Evolutionary conservation across 2,797 vertebrate genomes (phyloP).

Genomic region (Crocodylus rhombifer): DNA sequence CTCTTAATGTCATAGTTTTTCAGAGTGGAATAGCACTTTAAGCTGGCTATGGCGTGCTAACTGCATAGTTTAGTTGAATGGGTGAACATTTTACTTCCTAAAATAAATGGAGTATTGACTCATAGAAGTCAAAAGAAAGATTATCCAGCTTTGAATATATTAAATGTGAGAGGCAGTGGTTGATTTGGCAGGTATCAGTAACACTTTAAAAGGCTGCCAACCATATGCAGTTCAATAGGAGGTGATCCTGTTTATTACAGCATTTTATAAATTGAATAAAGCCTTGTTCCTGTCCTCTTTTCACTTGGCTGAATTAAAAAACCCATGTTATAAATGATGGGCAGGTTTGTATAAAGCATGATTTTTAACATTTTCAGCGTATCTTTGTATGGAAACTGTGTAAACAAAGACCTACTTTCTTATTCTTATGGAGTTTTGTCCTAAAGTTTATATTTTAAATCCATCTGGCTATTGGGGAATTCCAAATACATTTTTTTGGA

Average conservation of each 20-base stretch:
- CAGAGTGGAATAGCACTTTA: slow-evolving; percentile 10
- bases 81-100: not conserved
- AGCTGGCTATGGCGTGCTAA: not conserved
- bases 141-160: fast-evolving
- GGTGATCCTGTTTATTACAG: not conserved
- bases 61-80: not conserved
- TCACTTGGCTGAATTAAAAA: not conserved
- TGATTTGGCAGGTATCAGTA: not conserved
- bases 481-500: not conserved
- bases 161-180: not conserved
- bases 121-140: not conserved
- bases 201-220: not conserved
- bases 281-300: not conserved
- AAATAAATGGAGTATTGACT: fast-evolving
- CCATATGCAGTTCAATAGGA: not conserved
- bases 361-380: not conserved
- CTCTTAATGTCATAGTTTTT: not conserved
- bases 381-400: not conserved
- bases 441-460: not conserved
- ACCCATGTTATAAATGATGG: not conserved
- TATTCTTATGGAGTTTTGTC: not conserved
- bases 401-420: not conserved
- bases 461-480: not conserved
- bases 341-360: not conserved
- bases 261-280: not conserved